A percentile compares a stretch with the other conserved stretches of the same genome.
Evolutionary conservation across 2,797 vertebrate species (phyloP).

Genomic region (Pristis pectinata): DNA sequence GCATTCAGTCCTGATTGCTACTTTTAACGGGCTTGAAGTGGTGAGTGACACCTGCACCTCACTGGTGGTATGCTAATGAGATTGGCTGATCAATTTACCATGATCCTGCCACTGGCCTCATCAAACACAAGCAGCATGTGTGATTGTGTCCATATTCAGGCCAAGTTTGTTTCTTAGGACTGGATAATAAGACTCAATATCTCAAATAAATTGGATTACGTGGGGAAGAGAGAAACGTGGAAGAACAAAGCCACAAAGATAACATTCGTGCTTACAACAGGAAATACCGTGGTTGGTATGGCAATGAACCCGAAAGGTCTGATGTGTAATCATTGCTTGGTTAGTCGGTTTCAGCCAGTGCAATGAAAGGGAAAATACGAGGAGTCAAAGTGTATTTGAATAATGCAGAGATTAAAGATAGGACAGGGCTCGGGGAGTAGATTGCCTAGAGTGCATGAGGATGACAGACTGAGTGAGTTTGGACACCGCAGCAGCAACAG

Average conservation of each 20-base stretch:
- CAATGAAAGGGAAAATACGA: background rate
- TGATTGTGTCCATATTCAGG: background rate
- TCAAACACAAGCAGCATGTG: background rate
- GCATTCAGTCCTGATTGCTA: background rate
- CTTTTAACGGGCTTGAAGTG: background rate
- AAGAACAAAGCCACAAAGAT: background rate
- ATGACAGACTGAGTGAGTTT: background rate
- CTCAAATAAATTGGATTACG: background rate
- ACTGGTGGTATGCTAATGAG: background rate
- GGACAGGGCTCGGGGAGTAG: background rate
- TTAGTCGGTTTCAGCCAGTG: background rate
- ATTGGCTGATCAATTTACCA: background rate
- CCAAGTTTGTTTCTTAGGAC: background rate
- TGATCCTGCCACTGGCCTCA: background rate
- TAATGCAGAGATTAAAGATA: background rate
- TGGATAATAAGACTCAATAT: background rate
- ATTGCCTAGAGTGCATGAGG: background rate
- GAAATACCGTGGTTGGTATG: background rate
- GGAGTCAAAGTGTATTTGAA: background rate
- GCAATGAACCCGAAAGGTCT: background rate
- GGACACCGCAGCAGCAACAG: background rate
- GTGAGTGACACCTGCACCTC: background rate
- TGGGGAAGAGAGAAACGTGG: background rate
- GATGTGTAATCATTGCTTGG: background rate
- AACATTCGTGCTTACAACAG: background rate